Base-by-base conservation (phyloP, 1,140 invertebrate genomes). In the Trachymyrmex septentrionalis region DNA sequence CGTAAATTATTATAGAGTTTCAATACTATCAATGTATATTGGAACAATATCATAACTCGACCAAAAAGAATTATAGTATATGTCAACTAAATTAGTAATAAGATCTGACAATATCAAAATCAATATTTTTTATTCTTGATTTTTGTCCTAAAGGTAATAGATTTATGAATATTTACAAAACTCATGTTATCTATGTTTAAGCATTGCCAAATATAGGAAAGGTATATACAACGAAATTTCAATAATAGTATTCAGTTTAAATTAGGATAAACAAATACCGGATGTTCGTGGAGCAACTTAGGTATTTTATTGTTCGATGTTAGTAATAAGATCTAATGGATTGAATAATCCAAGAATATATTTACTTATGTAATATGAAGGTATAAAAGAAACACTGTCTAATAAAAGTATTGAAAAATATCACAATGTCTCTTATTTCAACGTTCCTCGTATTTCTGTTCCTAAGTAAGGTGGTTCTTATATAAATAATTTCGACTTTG, bases 341-440 rank as follows among this genome's bases (percentile, higher is more conserved):
- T 82, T 21, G 34, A 73, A 1, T 48, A 10, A 69, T 69, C 19
- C 64, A 82, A 87, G 21, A 75, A 81, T 27, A 9, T 81, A 72
- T 75, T 9, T 21, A 19, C 4, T 78, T 59, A 76, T 21, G 64
- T 78, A 85, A 88, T 38, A 21, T 69, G 34, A 21, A 38, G 24
- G 16, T 81, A 82, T 82, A 86, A 82, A 86, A 81, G 66, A 50
- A 48, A 75, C 16, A 61, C 9, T 7, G n/a, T n/a, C 16, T 9
- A 2, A 16, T 38, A 50, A 38, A 53, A 38, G n/a, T 6, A 3
- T 48, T 2, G 27, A 61, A 69, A 63, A 10, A 67, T 61, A 63
- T 14, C 24, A 82, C 44, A 34, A 86, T 81, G 85, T 12, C 10
- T 73, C 21, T 82, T 44, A 1, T 86, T 30, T 14, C 67, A 63